Conservation (phyloP, 53 echinoderm and acorn worm genomes). For the Astropecten irregularis region DNA sequence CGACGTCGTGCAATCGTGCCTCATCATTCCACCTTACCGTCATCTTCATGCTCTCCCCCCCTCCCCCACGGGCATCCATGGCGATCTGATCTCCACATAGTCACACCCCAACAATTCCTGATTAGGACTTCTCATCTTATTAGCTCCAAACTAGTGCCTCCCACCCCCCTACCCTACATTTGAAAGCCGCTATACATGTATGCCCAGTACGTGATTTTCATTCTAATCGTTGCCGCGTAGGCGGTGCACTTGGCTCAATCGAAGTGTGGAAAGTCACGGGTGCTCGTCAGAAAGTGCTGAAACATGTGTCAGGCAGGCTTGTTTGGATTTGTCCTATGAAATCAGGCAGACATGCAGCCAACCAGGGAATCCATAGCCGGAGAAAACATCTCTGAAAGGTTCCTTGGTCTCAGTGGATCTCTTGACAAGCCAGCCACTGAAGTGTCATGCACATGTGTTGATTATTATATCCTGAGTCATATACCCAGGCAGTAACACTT, state of each 20-base stretch:
- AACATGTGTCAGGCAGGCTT: constrained; percentile 37
- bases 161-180: not conserved
- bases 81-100: constrained; percentile 3
- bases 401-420: not conserved
- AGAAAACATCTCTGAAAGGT: not conserved
- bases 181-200: not conserved
- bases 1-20: not conserved
- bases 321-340: constrained; percentile 26
- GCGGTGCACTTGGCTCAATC: not conserved
- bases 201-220: constrained; percentile 35
- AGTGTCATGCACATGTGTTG: constrained; percentile 42
- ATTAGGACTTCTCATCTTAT: constrained; percentile 29
- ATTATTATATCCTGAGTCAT: constrained; percentile 27
- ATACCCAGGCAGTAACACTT: not conserved
- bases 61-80: not conserved
- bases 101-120: constrained; percentile 25
- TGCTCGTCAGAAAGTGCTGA: constrained; percentile 38
- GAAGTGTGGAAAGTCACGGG: constrained; percentile 20
- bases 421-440: too few relatives aligned
- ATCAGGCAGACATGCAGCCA: not conserved
- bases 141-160: constrained; percentile 31
- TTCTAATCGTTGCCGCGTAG: constrained; percentile 12
- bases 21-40: not conserved
- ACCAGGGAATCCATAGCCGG: too few relatives aligned
- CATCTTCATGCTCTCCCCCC: not conserved